These are phyloP conservation scores for Cuniculus paca DNA, from an alignment of 2,797 vertebrate genomes.

Conservation along the genomic window DNA sequence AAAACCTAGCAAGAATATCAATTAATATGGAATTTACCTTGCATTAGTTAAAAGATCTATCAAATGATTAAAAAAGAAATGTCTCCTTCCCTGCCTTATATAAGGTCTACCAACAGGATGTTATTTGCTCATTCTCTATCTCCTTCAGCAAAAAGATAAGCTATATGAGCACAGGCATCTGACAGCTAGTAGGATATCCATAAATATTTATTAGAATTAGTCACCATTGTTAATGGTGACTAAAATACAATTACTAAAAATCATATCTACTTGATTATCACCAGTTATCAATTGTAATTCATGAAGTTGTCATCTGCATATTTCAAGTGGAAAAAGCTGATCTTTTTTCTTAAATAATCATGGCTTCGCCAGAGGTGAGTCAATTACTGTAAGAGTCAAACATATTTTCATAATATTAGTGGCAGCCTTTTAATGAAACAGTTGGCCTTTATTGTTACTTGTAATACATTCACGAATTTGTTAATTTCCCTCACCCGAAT, in stretches of 20 bases:
- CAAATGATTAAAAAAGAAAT: neutral
- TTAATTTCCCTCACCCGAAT: constrained; percentile 57
- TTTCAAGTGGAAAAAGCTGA: constrained; percentile 26
- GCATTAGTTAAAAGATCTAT: constrained; percentile 22
- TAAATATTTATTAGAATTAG: neutral
- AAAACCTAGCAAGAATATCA: constrained; percentile 30
- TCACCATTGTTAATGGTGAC: neutral
- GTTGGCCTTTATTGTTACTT: constrained; percentile 51
- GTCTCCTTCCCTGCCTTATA: neutral
- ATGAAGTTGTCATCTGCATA: constrained; percentile 16
- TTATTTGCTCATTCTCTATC: constrained; percentile 1
- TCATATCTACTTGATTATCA: neutral
- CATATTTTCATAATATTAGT: neutral
- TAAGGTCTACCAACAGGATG: neutral
- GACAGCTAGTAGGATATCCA: neutral
- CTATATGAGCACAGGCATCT: neutral
- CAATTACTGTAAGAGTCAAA: constrained; percentile 39
- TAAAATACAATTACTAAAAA: neutral
- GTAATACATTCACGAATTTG: constrained; percentile 50
- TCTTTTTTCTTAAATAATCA: constrained; percentile 51
- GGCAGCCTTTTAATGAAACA: constrained; percentile 44
- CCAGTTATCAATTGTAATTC: neutral
- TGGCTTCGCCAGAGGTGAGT: neutral
- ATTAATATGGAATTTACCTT: constrained; percentile 18
- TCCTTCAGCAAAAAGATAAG: neutral